Percentiles rank a stretch among this genome's conserved stretches.
Evolutionary conservation across 53 echinoderm and acorn worm genomes (phyloP).

Genomic region (Apostichopus leukothele): DNA sequence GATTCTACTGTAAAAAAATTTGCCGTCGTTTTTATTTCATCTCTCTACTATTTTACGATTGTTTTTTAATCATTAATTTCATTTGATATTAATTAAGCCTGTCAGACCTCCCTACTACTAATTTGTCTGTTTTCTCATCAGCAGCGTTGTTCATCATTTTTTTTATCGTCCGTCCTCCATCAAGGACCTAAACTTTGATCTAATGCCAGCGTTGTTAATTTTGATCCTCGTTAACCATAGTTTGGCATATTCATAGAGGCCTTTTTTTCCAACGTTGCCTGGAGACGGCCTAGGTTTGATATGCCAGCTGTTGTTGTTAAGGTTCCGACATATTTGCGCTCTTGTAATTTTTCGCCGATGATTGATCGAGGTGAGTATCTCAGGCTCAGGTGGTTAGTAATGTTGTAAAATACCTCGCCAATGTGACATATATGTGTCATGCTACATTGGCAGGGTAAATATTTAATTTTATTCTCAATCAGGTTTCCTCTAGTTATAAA

Average conservation of each 20-base stretch:
- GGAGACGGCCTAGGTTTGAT: background rate
- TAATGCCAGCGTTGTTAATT: slow-evolving; percentile 10
- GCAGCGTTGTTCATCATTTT: background rate
- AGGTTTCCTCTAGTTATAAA: no score
- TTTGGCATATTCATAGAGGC: background rate
- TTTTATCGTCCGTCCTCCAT: background rate
- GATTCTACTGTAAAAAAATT: no score
- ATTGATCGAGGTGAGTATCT: background rate
- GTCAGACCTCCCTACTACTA: background rate
- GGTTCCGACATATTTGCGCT: background rate
- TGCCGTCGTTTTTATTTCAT: no score
- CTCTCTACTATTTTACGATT: no score
- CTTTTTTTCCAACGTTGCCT: background rate
- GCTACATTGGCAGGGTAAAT: background rate
- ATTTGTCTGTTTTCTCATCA: background rate
- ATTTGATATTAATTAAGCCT: background rate
- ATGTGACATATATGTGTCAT: background rate
- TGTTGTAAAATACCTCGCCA: background rate
- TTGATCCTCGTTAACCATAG: background rate
- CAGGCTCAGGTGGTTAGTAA: slow-evolving; percentile 11
- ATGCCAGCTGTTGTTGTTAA: slow-evolving; percentile 28
- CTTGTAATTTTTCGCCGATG: background rate
- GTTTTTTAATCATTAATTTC: background rate
- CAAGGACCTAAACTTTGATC: slow-evolving; percentile 3
- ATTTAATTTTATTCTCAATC: background rate